Conservation (phyloP, 1,140 invertebrate genomes). For the Leptonema lineaticorne region DNA sequence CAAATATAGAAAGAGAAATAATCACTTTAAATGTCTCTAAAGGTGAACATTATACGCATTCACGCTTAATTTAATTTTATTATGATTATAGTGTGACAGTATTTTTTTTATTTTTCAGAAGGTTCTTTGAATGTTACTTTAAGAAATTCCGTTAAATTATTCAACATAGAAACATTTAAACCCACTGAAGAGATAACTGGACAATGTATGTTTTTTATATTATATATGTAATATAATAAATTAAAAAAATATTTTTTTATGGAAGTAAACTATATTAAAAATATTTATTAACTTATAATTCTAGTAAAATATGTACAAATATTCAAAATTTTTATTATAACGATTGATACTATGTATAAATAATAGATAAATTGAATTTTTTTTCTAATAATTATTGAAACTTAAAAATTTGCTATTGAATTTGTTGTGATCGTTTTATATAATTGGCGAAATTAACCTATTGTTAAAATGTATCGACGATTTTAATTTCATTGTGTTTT, state of each 20-base stretch:
- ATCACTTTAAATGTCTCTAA: constrained; percentile 18
- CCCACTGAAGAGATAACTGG: neutral
- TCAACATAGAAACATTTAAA: constrained; percentile 16
- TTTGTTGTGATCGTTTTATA: too few species aligned
- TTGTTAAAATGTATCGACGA: too few species aligned
- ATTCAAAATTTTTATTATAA: too few species aligned
- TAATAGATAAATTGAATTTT: too few species aligned
- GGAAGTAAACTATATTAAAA: neutral
- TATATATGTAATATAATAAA: neutral
- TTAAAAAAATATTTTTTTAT: neutral
- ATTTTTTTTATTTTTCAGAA: constrained; percentile 3
- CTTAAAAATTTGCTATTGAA: too few species aligned
- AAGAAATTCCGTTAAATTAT: constrained; percentile 5
- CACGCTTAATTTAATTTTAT: neutral
- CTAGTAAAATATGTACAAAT: too few species aligned
- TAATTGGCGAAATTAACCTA: too few species aligned
- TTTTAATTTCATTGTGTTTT: too few species aligned
- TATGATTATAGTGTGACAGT: neutral
- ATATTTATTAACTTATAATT: constrained; percentile 3
- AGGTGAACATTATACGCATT: constrained; percentile 21
- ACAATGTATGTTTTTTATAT: constrained; percentile 13
- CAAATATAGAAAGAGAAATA: constrained; percentile 11
- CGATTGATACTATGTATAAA: too few species aligned
- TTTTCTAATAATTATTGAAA: too few species aligned
- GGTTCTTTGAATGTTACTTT: constrained; percentile 14